Percentiles rank a stretch among this genome's conserved stretches.
phyloP scores from a whole-genome alignment of 2,888 invertebrate species.

The Serrognathus titanus region DNA sequence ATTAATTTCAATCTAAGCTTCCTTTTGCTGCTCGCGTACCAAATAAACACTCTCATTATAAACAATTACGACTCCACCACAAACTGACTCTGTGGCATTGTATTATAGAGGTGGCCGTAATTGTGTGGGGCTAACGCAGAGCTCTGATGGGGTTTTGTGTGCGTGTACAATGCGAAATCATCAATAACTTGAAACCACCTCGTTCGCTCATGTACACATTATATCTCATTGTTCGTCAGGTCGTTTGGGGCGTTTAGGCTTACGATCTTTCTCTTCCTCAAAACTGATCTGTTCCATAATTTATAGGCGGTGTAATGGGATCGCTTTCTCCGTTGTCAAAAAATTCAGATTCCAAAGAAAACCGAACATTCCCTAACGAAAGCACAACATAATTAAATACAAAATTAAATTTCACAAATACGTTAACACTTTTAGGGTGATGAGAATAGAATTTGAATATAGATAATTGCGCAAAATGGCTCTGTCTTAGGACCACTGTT shows the following conservation, averaged over 20 bases:
- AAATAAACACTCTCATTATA: conserved; percentile 2
- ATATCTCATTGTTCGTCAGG: not conserved
- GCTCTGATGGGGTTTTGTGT: not conserved
- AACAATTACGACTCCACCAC: not conserved
- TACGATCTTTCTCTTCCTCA: not conserved
- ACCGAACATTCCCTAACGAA: too few relatives aligned
- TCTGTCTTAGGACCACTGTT: too few relatives aligned
- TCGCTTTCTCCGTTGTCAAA: too few relatives aligned
- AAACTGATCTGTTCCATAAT: too few relatives aligned
- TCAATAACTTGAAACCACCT: not conserved
- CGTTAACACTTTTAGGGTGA: too few relatives aligned
- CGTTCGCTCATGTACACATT: not conserved
- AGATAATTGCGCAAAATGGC: too few relatives aligned
- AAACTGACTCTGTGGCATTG: conserved; percentile 2
- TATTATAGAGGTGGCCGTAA: not conserved
- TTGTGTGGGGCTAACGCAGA: not conserved
- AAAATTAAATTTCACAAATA: too few relatives aligned
- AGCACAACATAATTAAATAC: too few relatives aligned
- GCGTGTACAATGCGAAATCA: not conserved
- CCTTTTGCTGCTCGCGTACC: not conserved
- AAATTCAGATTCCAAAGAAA: too few relatives aligned
- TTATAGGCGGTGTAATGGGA: too few relatives aligned
- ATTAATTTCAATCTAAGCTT: not conserved
- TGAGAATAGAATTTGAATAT: too few relatives aligned
- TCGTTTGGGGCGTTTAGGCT: not conserved